These are phyloP conservation scores for Calypte anna DNA, from an alignment of 2,113 vertebrate species.

Conservation along the genomic window DNA sequence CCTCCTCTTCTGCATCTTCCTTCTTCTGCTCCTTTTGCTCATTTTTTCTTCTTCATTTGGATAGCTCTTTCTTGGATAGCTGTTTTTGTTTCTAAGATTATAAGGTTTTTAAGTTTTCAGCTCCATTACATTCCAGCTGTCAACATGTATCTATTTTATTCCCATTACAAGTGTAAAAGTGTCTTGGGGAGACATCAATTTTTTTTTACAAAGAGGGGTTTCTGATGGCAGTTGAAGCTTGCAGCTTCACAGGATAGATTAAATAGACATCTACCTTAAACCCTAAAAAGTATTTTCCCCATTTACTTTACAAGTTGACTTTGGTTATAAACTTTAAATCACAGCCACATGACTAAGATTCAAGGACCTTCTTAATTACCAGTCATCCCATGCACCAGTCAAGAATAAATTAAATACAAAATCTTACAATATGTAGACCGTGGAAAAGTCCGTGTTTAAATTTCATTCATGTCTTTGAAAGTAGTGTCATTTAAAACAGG, in stretches of 20 bases:
- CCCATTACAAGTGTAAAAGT: background rate
- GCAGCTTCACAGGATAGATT: background rate
- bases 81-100: background rate
- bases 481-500: background rate
- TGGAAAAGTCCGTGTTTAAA: background rate
- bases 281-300: background rate
- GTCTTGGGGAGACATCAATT: background rate
- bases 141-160: background rate
- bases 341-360: background rate
- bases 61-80: background rate
- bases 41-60: background rate
- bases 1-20: rapidly evolving
- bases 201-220: background rate
- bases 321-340: background rate
- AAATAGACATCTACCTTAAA: background rate
- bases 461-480: background rate
- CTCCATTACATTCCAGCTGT: background rate
- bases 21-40: background rate
- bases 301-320: background rate
- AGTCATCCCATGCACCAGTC: background rate
- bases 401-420: background rate
- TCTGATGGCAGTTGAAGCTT: background rate
- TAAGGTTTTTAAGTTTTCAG: no score
- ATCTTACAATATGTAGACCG: background rate
- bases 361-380: background rate